A percentile compares a stretch with the other conserved stretches of the same genome.
Conservation (phyloP, 2,113 vertebrate species). For the Syrmaticus mikado region DNA sequence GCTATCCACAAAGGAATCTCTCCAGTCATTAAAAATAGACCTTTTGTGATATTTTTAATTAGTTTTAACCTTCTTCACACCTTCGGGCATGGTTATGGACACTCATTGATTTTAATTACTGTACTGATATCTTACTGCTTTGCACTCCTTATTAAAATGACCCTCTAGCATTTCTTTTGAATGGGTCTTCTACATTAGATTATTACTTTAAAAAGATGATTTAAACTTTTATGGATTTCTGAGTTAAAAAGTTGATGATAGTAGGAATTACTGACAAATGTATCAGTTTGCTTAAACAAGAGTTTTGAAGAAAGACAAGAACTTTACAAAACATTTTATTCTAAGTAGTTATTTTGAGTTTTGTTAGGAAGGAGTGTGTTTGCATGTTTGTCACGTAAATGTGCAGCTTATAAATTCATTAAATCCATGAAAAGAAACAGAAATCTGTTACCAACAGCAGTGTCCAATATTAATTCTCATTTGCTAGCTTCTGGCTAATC, state of each 20-base stretch:
- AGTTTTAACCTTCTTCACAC: conserved; percentile 57
- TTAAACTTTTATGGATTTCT: background rate
- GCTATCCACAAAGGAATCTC: background rate
- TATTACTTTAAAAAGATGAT: background rate
- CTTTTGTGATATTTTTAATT: conserved; percentile 66
- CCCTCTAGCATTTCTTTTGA: conserved; percentile 21
- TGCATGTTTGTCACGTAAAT: background rate
- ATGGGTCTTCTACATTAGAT: background rate
- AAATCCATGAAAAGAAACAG: background rate
- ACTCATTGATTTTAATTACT: conserved; percentile 67
- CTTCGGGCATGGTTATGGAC: conserved; percentile 50
- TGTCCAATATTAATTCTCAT: background rate
- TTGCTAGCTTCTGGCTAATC: conserved; percentile 23
- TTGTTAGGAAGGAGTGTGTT: background rate
- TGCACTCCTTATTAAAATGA: conserved; percentile 51
- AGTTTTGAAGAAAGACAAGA: background rate
- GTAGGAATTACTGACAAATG: background rate
- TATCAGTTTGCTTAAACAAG: background rate
- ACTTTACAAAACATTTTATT: background rate
- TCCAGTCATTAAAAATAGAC: conserved; percentile 26
- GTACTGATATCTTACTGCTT: conserved; percentile 34
- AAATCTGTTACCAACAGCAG: conserved; percentile 20
- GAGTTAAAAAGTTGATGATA: background rate
- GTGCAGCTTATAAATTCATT: background rate
- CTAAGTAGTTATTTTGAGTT: background rate